These are phyloP conservation scores for Macrosoma leucophasiata DNA, from an alignment of 2,888 invertebrate species.

Conservation along the genomic window DNA sequence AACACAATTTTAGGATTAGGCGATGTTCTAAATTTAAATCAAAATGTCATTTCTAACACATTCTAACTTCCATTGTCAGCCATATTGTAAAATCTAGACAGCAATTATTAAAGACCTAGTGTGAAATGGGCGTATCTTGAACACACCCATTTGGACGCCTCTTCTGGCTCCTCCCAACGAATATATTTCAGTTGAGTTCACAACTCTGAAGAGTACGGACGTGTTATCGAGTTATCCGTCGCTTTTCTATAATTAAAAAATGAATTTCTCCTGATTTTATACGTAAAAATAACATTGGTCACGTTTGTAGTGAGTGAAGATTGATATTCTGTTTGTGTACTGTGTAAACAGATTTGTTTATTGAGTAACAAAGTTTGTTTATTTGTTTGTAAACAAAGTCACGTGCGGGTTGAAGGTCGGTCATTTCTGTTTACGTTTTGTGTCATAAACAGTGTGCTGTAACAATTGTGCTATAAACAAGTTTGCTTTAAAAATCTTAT, in stretches of 20 bases:
- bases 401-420: slow-evolving; percentile 31
- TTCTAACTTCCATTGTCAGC: no score
- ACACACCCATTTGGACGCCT: slow-evolving; percentile 8
- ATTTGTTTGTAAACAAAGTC: slow-evolving; percentile 42
- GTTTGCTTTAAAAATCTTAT: neutral
- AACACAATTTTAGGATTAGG: no score
- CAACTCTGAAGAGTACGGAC: neutral
- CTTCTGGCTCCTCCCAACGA: slow-evolving; percentile 4
- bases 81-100: slow-evolving; percentile 36
- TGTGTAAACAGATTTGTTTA: slow-evolving; percentile 5
- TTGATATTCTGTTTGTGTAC: slow-evolving; percentile 7
- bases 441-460: slow-evolving; percentile 16
- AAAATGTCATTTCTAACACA: no score
- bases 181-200: slow-evolving; percentile 1
- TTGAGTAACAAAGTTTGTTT: slow-evolving; percentile 27
- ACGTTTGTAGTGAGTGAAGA: slow-evolving; percentile 2
- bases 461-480: slow-evolving; percentile 10
- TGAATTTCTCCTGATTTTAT: no score
- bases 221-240: slow-evolving; percentile 2
- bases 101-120: slow-evolving; percentile 27
- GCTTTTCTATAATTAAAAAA: neutral
- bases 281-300: slow-evolving; percentile 5
- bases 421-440: slow-evolving; percentile 25
- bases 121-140: slow-evolving; percentile 19
- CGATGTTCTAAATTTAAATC: no score